Percentiles rank a stretch among this genome's conserved stretches.
Evolutionary conservation across 2,113 vertebrate genomes (phyloP).

Genomic region (Patagioenas fasciata): DNA sequence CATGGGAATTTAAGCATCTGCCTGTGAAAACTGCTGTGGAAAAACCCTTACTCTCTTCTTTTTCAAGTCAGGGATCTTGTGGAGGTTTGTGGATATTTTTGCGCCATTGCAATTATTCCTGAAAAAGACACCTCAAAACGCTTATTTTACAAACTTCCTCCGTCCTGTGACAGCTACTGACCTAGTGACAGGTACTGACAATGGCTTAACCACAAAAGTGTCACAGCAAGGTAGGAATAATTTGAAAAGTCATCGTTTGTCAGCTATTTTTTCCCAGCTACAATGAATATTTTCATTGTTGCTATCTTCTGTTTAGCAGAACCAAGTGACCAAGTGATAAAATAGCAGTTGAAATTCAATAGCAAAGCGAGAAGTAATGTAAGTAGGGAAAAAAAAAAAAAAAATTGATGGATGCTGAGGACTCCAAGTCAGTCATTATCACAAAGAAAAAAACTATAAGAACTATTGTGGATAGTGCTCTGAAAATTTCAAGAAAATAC

Average conservation of each 20-base stretch:
- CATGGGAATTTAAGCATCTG: neutral
- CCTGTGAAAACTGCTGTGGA: neutral
- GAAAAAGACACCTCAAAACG: neutral
- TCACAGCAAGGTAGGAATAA: neutral
- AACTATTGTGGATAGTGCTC: neutral
- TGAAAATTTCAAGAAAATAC: neutral
- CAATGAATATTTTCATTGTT: neutral
- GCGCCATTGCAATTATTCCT: neutral
- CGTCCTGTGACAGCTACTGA: conserved; percentile 4
- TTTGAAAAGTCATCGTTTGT: neutral
- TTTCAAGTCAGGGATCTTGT: neutral
- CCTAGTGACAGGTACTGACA: neutral
- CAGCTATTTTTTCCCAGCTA: neutral
- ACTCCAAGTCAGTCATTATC: neutral
- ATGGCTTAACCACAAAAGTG: neutral
- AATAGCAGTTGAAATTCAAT: neutral
- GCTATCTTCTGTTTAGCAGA: neutral
- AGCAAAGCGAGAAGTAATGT: neutral
- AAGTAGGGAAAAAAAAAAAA: neutral
- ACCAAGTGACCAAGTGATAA: neutral
- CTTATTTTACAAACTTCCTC: neutral
- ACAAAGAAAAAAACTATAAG: neutral
- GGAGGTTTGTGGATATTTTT: neutral
- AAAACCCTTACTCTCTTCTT: neutral
- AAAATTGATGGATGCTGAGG: neutral